phyloP scores from a whole-genome alignment of 1,140 invertebrate species.

The Calliphora vicina region DNA sequence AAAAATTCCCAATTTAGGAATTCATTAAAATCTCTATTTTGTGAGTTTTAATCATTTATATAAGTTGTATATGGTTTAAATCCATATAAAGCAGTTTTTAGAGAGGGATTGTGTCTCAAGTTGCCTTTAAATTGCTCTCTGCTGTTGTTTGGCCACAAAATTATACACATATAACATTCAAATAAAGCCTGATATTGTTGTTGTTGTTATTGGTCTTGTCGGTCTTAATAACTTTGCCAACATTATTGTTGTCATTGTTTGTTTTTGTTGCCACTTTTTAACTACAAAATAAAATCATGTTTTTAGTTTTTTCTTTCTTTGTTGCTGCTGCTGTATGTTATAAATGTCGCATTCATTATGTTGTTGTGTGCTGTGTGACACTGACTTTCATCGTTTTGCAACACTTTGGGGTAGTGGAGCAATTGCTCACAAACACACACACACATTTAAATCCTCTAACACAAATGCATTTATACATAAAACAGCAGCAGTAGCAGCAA shows the following conservation, averaged over 20 bases:
- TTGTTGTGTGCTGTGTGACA: neutral
- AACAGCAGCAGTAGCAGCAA: too few relatives aligned
- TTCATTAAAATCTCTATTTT: too few relatives aligned
- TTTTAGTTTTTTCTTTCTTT: neutral
- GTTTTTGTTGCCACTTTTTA: neutral
- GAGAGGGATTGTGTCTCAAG: too few relatives aligned
- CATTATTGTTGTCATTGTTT: neutral
- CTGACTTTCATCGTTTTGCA: slow-evolving; percentile 7
- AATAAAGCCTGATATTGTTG: neutral
- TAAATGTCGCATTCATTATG: neutral
- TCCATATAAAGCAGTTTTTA: too few relatives aligned
- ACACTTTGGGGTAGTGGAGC: slow-evolving; percentile 15
- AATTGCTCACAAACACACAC: neutral
- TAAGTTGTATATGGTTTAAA: too few relatives aligned
- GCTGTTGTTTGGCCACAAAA: too few relatives aligned
- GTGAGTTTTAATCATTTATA: too few relatives aligned
- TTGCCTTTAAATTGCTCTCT: too few relatives aligned
- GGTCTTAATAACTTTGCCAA: neutral
- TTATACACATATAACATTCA: too few relatives aligned
- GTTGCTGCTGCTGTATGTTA: neutral
- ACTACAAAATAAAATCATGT: neutral
- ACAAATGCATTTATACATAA: neutral
- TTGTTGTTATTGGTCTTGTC: neutral
- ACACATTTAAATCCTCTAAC: neutral
- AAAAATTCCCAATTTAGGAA: too few relatives aligned